phyloP scores from a whole-genome alignment of 2,888 invertebrate genomes.

The Argyra leucocephala region DNA sequence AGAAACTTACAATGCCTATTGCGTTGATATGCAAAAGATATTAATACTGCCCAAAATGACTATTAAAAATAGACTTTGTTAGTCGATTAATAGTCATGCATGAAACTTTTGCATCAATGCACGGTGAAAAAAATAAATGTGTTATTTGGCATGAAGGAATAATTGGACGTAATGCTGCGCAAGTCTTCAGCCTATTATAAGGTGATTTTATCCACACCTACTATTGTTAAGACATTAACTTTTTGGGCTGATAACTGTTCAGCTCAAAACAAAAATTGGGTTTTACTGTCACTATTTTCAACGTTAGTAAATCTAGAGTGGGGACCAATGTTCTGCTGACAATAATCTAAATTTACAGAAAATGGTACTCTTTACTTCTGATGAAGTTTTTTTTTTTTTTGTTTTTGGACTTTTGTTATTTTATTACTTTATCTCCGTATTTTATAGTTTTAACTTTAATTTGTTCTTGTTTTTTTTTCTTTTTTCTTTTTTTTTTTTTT shows the following conservation, averaged over 20 bases:
- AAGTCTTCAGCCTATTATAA: constrained; percentile 8
- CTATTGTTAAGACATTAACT: neutral
- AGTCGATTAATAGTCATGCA: constrained; percentile 6
- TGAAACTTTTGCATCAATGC: constrained; percentile 9
- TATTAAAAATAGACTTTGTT: constrained; percentile 5
- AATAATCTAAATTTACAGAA: too few species aligned
- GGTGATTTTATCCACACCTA: neutral
- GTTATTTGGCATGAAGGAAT: constrained; percentile 7
- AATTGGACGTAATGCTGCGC: constrained; percentile 5
- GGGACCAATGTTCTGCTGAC: too few species aligned
- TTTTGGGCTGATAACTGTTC: constrained; percentile 12
- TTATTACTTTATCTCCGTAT: too few species aligned
- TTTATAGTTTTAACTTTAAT: too few species aligned
- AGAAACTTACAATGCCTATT: neutral
- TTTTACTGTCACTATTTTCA: neutral
- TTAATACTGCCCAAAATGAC: constrained; percentile 4
- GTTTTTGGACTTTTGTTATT: too few species aligned
- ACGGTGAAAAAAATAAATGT: constrained; percentile 4
- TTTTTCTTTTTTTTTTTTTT: too few species aligned
- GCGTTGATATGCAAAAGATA: constrained; percentile 1
- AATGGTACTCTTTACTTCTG: too few species aligned
- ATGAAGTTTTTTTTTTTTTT: too few species aligned
- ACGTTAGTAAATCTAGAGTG: neutral
- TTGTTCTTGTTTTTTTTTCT: too few species aligned
- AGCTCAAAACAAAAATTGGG: constrained; percentile 7